These are phyloP conservation scores for Phyllostomus discolor DNA, from an alignment of 2,113 vertebrate genomes.

Conservation along the genomic window DNA sequence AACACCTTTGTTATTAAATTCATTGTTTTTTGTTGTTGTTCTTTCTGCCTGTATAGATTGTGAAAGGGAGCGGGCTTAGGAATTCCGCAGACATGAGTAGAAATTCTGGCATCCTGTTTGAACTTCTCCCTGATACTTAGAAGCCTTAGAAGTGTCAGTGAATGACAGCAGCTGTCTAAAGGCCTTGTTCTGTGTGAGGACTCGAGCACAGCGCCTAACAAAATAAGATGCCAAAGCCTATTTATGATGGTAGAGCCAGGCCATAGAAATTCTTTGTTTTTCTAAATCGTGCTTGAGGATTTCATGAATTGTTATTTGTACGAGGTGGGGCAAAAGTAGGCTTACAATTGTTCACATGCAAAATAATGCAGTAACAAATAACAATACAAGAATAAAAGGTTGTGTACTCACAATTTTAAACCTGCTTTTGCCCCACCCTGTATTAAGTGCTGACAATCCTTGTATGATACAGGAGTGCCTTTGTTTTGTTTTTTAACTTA, in stretches of 20 bases:
- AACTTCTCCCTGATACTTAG: neutral
- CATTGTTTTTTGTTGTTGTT: neutral
- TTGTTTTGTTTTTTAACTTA: neutral
- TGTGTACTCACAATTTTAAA: neutral
- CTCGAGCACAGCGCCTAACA: neutral
- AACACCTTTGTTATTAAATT: neutral
- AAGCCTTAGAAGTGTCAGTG: neutral
- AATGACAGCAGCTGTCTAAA: neutral
- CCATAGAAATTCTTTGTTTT: neutral
- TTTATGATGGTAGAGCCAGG: neutral
- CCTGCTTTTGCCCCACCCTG: neutral
- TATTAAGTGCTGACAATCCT: neutral
- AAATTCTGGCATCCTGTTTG: neutral
- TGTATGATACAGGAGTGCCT: neutral
- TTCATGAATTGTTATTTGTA: neutral
- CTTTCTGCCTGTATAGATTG: neutral
- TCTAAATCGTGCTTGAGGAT: neutral
- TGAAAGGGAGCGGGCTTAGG: neutral
- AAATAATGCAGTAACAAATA: neutral
- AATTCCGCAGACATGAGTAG: neutral
- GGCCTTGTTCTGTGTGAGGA: neutral
- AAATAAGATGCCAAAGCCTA: neutral
- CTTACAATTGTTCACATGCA: neutral
- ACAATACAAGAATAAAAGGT: neutral
- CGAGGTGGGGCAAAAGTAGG: neutral